phyloP scores from a whole-genome alignment of 2,888 invertebrate species.

The Leucophenga montana region DNA sequence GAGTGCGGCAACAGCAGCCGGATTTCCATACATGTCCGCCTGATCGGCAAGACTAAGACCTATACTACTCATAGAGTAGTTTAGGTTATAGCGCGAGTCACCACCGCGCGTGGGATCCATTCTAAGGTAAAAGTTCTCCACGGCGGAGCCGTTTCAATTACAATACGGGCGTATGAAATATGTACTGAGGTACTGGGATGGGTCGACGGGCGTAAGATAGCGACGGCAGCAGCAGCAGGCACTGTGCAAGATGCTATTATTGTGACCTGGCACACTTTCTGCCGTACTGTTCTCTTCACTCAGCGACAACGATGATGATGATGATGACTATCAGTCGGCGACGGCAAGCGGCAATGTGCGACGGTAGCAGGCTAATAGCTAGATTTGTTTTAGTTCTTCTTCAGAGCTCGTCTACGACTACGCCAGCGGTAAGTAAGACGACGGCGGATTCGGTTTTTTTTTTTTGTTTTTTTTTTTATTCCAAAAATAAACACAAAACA shows the following conservation, averaged over 20 bases:
- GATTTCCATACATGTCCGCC: conserved; percentile 84
- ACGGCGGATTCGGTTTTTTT: conserved; percentile 8
- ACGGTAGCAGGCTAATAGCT: conserved; percentile 33
- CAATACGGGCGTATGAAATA: conserved; percentile 9
- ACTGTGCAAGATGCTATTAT: conserved; percentile 49
- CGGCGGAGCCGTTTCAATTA: conserved; percentile 64
- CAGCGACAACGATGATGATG: conserved; percentile 35
- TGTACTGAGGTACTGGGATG: neutral
- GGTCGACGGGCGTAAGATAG: neutral
- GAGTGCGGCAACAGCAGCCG: conserved; percentile 67
- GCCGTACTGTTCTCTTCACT: conserved; percentile 18
- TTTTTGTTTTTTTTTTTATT: conserved; percentile 38
- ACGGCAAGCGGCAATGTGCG: conserved; percentile 32
- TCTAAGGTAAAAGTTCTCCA: conserved; percentile 73
- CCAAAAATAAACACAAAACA: conserved; percentile 61
- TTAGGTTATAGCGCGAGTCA: conserved; percentile 91
- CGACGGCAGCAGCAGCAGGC: conserved; percentile 56
- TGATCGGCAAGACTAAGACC: conserved; percentile 86
- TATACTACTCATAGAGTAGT: conserved; percentile 85
- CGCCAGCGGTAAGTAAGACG: neutral
- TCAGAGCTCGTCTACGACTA: neutral
- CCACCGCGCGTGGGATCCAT: conserved; percentile 94
- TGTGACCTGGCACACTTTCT: conserved; percentile 6
- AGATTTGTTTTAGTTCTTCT: conserved; percentile 47
- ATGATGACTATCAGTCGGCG: neutral